Conservation (phyloP, 2,113 vertebrate genomes). For the Stegostoma tigrinum region DNA sequence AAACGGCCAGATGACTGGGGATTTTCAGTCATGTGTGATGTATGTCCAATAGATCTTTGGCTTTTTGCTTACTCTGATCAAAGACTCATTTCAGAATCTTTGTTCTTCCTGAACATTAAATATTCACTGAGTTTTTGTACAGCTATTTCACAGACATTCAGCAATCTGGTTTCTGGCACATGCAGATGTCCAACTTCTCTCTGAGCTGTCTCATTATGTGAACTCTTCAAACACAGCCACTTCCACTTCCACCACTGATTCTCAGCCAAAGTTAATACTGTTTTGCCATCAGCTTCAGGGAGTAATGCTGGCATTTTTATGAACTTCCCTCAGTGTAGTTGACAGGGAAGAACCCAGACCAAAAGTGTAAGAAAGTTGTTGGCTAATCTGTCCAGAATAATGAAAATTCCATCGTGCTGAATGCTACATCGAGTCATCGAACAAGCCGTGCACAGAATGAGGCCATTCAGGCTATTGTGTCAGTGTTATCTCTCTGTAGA, state of each 20-base stretch:
- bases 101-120: background rate
- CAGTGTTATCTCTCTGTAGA: too few relatives aligned
- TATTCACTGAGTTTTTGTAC: background rate
- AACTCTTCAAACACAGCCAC: background rate
- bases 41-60: background rate
- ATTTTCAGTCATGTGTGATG: background rate
- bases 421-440: too few relatives aligned
- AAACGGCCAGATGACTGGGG: background rate
- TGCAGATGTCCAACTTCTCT: background rate
- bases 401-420: too few relatives aligned
- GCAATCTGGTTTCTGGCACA: background rate
- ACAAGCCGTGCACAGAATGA: too few relatives aligned
- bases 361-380: too few relatives aligned
- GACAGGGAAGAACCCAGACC: too few relatives aligned
- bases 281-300: background rate
- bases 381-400: too few relatives aligned
- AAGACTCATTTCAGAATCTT: background rate
- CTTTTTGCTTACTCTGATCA: background rate
- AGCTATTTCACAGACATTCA: background rate
- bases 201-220: background rate
- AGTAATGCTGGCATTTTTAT: too few relatives aligned
- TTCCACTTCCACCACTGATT: background rate
- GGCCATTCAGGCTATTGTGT: too few relatives aligned
- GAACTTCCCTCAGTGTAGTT: too few relatives aligned
- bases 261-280: background rate